Evolutionary conservation across 2,888 invertebrate species (phyloP).

Genomic region (Brassicogethes aeneus): DNA sequence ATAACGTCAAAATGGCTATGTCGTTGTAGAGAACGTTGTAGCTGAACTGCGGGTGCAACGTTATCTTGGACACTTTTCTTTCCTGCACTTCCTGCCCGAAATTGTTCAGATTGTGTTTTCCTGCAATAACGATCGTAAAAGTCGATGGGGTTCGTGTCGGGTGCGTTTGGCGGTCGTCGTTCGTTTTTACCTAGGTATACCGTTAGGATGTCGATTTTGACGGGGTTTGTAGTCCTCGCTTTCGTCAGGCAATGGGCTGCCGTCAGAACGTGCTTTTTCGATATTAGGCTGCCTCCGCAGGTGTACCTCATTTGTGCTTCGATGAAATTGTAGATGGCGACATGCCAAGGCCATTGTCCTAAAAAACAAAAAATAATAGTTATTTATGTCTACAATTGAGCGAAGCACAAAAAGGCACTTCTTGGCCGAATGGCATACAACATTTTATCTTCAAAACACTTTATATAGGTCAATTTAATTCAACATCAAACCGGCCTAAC

Average conservation of each 20-base stretch:
- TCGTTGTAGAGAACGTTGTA: conserved; percentile 41
- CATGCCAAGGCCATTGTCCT: conserved; percentile 64
- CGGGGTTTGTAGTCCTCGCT: conserved; percentile 24
- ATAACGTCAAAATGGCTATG: conserved; percentile 46
- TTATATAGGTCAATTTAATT: too few species aligned
- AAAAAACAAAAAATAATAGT: conserved; percentile 43
- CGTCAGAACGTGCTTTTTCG: conserved; percentile 48
- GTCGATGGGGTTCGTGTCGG: too few species aligned
- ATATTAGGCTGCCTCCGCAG: conserved; percentile 56
- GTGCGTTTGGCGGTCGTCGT: too few species aligned
- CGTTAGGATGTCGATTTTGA: conserved; percentile 31
- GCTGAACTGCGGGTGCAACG: conserved; percentile 38
- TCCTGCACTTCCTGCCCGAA: conserved; percentile 43
- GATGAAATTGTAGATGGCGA: conserved; percentile 46
- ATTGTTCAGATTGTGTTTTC: conserved; percentile 31
- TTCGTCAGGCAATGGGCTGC: conserved; percentile 57
- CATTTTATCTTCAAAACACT: too few species aligned
- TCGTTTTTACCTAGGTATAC: conserved; percentile 36
- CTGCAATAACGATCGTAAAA: too few species aligned
- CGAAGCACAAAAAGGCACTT: too few species aligned
- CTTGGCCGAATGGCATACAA: too few species aligned
- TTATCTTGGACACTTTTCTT: conserved; percentile 37
- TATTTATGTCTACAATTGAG: too few species aligned
- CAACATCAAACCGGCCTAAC: too few species aligned
- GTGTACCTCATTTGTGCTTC: conserved; percentile 45